Conservation (phyloP, 2,888 invertebrate genomes). For the Drosophila borborema region DNA sequence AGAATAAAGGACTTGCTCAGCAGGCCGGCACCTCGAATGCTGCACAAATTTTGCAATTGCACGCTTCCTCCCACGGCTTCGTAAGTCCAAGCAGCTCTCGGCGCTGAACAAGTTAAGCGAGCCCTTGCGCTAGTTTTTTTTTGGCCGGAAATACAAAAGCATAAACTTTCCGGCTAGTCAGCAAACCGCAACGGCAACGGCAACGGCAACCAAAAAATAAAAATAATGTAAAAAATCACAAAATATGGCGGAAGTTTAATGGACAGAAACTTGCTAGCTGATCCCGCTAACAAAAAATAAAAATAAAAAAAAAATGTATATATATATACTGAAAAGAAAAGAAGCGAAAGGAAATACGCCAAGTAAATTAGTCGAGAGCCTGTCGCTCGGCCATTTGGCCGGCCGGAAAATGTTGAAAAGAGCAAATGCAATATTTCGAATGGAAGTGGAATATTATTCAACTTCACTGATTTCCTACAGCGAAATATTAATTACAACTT, state of each 20-base stretch:
- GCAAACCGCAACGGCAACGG: slow-evolving; percentile 48
- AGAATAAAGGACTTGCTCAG: slow-evolving; percentile 39
- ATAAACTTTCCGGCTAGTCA: slow-evolving; percentile 77
- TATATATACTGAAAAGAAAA: background rate
- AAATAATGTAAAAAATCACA: slow-evolving; percentile 65
- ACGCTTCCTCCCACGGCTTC: slow-evolving; percentile 65
- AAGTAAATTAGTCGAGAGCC: slow-evolving; percentile 70
- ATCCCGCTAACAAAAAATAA: slow-evolving; percentile 40
- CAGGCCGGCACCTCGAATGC: slow-evolving; percentile 36
- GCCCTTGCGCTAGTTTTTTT: slow-evolving; percentile 48
- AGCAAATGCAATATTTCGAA: slow-evolving; percentile 26
- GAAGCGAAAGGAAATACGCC: slow-evolving; percentile 49
- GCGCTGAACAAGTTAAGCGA: slow-evolving; percentile 11
- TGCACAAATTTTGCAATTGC: slow-evolving; percentile 76
- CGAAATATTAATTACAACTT: slow-evolving; percentile 56
- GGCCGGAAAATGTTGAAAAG: slow-evolving; percentile 10
- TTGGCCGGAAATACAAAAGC: slow-evolving; percentile 78
- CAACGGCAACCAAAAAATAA: slow-evolving; percentile 32
- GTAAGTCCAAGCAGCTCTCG: background rate
- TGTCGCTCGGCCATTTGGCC: slow-evolving; percentile 26
- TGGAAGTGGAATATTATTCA: slow-evolving; percentile 40
- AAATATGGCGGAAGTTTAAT: slow-evolving; percentile 79
- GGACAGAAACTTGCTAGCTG: slow-evolving; percentile 73
- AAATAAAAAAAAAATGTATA: background rate
- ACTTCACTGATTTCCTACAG: slow-evolving; percentile 49